Percentiles rank a stretch among this genome's conserved stretches.
Evolutionary conservation across 1,140 invertebrate species (phyloP).

Genomic region (Eupeodes corollae): DNA sequence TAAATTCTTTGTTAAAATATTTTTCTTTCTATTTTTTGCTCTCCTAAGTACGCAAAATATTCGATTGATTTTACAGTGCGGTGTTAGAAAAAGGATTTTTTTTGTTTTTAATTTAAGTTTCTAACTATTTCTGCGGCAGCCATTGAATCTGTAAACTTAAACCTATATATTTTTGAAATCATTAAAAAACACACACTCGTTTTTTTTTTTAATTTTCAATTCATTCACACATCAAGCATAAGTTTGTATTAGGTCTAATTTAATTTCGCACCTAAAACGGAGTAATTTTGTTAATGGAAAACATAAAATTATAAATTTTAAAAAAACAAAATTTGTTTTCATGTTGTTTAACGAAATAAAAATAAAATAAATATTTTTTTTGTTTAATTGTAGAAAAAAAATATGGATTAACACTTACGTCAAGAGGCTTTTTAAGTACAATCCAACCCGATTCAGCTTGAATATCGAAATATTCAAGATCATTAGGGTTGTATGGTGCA

Average conservation of each 20-base stretch:
- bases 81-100: too few relatives aligned
- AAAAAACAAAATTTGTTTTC: background rate
- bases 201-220: too few relatives aligned
- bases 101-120: background rate
- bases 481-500: conserved; percentile 69
- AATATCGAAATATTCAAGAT: conserved; percentile 89
- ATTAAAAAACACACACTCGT: background rate
- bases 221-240: background rate
- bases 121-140: background rate
- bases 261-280: conserved; percentile 4
- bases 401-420: conserved; percentile 65
- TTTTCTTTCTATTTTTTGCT: background rate
- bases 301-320: background rate
- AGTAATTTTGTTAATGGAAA: background rate
- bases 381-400: too few relatives aligned
- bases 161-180: background rate
- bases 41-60: too few relatives aligned
- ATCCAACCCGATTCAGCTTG: conserved; percentile 95
- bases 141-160: background rate
- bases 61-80: too few relatives aligned
- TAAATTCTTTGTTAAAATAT: background rate
- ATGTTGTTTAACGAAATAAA: background rate
- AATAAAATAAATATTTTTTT: background rate
- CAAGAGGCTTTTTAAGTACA: conserved; percentile 81
- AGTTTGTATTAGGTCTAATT: background rate